These are phyloP conservation scores for Caenorhabditis brenneri DNA, from an alignment of 1,140 invertebrate genomes.

Conservation along the genomic window DNA sequence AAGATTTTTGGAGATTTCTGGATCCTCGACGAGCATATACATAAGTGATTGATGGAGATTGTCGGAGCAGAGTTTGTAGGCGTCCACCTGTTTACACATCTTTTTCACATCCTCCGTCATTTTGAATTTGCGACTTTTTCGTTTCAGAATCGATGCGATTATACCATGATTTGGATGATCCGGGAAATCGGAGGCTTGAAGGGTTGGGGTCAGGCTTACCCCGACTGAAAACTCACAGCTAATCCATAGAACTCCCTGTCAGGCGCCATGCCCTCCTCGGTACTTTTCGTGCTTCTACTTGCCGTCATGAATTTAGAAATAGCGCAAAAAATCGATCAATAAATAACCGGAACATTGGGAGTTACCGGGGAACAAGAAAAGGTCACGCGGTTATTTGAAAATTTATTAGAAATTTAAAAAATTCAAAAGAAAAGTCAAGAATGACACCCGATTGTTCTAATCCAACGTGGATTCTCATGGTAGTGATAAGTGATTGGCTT, in stretches of 20 bases:
- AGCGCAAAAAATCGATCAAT: too few relatives aligned
- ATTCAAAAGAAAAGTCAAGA: background rate
- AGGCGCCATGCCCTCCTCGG: too few relatives aligned
- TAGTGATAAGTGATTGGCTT: constrained; percentile 2
- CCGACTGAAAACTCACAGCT: too few relatives aligned
- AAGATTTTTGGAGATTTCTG: background rate
- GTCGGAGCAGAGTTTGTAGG: background rate
- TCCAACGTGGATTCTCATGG: background rate
- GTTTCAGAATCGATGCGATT: background rate
- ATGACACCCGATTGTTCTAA: background rate
- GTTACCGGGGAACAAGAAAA: too few relatives aligned
- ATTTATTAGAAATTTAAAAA: too few relatives aligned
- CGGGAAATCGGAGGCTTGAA: background rate
- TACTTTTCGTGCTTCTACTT: too few relatives aligned
- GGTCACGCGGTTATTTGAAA: too few relatives aligned
- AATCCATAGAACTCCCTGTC: too few relatives aligned
- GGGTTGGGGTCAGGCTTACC: too few relatives aligned
- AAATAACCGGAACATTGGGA: too few relatives aligned
- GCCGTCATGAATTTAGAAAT: too few relatives aligned
- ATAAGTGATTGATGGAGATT: background rate
- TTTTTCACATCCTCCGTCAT: background rate
- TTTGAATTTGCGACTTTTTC: background rate
- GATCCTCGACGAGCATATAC: background rate
- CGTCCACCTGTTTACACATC: constrained; percentile 5
- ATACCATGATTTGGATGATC: constrained; percentile 14